phyloP scores from a whole-genome alignment of 2,113 vertebrate genomes.

The Salvelinus sp. region DNA sequence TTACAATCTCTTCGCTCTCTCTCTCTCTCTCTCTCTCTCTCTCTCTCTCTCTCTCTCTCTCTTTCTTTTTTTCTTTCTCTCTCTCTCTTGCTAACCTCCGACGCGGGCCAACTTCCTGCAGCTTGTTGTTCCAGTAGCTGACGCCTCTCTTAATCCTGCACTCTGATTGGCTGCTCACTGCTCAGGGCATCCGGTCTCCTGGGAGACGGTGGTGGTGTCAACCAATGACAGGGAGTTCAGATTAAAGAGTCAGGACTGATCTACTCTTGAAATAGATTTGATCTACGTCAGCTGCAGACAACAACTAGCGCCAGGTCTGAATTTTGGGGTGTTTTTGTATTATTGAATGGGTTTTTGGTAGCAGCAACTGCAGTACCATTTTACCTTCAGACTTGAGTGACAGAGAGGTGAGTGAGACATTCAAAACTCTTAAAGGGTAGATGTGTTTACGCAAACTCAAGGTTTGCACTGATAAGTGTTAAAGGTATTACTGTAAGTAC shows the following conservation, averaged over 20 bases:
- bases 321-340: constrained; percentile 1
- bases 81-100: not conserved
- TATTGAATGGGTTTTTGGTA: not conserved
- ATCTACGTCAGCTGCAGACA: constrained; percentile 27
- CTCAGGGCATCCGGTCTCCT: constrained; percentile 29
- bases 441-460: constrained; percentile 3
- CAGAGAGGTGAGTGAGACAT: not conserved
- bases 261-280: constrained; percentile 41
- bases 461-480: too few species aligned
- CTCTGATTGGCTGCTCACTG: constrained; percentile 49
- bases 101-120: not conserved
- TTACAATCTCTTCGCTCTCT: too few species aligned
- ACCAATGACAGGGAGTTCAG: constrained; percentile 55
- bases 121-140: not conserved
- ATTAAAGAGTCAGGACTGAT: constrained; percentile 61
- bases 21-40: not conserved
- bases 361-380: not conserved
- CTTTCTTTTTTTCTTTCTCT: too few species aligned
- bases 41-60: constrained; percentile 10
- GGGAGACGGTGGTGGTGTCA: not conserved
- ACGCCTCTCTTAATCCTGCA: constrained; percentile 25
- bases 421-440: constrained; percentile 54
- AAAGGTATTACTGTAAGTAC: too few species aligned
- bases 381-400: too few species aligned
- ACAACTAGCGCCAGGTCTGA: not conserved